phyloP scores from a whole-genome alignment of 1,140 invertebrate species.

The Drosophila simulans region DNA sequence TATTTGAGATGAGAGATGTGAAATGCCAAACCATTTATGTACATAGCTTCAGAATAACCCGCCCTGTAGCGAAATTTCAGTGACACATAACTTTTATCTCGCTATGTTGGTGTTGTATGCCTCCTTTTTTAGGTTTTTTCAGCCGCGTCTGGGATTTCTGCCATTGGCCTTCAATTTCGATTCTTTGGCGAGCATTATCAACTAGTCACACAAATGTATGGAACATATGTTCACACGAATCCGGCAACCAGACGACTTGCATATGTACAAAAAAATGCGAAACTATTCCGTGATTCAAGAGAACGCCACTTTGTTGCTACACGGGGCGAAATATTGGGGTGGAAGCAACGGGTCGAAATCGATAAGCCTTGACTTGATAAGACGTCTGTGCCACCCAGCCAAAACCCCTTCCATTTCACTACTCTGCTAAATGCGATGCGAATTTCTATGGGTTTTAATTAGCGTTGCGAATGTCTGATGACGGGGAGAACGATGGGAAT shows the following conservation, averaged over 20 bases:
- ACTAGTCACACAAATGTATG: constrained; percentile 3
- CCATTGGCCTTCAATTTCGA: constrained; percentile 53
- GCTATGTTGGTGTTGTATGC: constrained; percentile 33
- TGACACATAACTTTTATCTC: constrained; percentile 44
- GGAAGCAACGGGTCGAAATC: constrained; percentile 18
- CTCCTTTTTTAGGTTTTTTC: constrained; percentile 3
- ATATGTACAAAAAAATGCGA: neutral
- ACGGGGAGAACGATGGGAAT: neutral
- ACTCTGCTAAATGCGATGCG: constrained; percentile 29
- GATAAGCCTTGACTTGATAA: constrained; percentile 53
- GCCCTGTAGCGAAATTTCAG: constrained; percentile 28
- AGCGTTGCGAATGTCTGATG: constrained; percentile 25
- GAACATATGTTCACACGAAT: constrained; percentile 20
- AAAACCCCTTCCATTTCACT: constrained; percentile 17
- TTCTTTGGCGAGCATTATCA: constrained; percentile 24
- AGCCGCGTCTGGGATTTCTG: constrained; percentile 34
- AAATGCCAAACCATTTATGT: too few relatives aligned
- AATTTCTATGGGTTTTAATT: constrained; percentile 73
- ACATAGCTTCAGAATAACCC: neutral
- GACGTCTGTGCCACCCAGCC: neutral
- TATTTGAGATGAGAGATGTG: too few relatives aligned
- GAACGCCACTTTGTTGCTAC: constrained; percentile 48
- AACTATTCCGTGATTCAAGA: constrained; percentile 25
- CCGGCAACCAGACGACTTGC: constrained; percentile 5
- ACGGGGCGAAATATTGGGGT: constrained; percentile 16